Percentiles rank a stretch among this genome's conserved stretches.
Conservation (phyloP, 2,888 invertebrate genomes). For the Cenopis cana region DNA sequence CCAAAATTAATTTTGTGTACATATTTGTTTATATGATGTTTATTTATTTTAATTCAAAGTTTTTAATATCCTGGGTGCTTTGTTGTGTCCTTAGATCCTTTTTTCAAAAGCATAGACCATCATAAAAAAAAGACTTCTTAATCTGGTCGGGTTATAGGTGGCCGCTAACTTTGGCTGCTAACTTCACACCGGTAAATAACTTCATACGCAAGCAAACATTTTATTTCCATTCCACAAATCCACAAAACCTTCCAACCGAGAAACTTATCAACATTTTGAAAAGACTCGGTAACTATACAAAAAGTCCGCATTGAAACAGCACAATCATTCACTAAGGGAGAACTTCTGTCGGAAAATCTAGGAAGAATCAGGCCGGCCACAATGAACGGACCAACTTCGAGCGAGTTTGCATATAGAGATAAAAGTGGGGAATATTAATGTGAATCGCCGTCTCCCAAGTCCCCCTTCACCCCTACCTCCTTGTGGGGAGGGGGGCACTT, state of each 20-base stretch:
- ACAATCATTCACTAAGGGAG: conserved; percentile 78
- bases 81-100: too few species aligned
- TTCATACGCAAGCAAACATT: conserved; percentile 14
- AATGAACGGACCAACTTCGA: conserved; percentile 81
- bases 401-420: conserved; percentile 86
- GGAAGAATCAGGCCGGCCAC: conserved; percentile 79
- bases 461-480: conserved; percentile 52
- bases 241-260: conserved; percentile 70
- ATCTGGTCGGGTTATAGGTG: too few species aligned
- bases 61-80: too few species aligned
- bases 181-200: too few species aligned
- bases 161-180: too few species aligned
- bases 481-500: conserved; percentile 62
- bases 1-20: too few species aligned
- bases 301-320: conserved; percentile 76
- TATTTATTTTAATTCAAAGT: too few species aligned
- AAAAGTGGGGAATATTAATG: conserved; percentile 86
- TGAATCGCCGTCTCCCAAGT: conserved; percentile 70
- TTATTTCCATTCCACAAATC: conserved; percentile 54
- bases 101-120: too few species aligned
- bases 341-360: conserved; percentile 60
- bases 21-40: too few species aligned
- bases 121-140: too few species aligned
- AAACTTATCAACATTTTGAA: conserved; percentile 45
- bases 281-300: conserved; percentile 44